These are phyloP conservation scores for Lagopus muta DNA, from an alignment of 2,113 vertebrate genomes.

Conservation along the genomic window DNA sequence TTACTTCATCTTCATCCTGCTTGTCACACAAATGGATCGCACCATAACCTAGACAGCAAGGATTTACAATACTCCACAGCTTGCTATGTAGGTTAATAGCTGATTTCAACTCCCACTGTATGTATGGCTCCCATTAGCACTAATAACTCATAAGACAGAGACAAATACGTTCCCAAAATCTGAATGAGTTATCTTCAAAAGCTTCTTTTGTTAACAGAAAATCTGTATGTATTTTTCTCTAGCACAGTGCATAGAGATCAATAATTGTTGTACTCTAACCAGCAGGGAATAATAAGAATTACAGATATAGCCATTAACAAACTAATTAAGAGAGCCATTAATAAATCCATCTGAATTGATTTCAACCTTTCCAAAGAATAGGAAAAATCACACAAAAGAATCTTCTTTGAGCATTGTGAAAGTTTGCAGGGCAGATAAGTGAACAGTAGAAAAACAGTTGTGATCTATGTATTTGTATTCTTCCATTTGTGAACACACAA, in stretches of 20 bases:
- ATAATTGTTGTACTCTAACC: not conserved
- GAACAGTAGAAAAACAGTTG: not conserved
- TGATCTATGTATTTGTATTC: not conserved
- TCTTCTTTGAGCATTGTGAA: not conserved
- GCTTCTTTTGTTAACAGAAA: not conserved
- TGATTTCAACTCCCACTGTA: not conserved
- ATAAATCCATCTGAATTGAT: constrained; percentile 18
- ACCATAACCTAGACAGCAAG: not conserved
- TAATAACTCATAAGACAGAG: not conserved
- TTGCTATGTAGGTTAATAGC: not conserved
- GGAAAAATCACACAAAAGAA: not conserved
- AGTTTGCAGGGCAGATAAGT: not conserved
- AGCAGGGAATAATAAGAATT: not conserved
- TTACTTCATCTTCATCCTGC: not conserved
- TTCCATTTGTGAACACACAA: not conserved
- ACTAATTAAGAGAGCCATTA: constrained; percentile 45
- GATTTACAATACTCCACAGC: not conserved
- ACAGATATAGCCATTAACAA: constrained; percentile 21
- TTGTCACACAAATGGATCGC: not conserved
- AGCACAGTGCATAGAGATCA: not conserved
- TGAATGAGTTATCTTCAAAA: not conserved
- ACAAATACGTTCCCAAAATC: not conserved
- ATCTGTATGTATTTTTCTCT: not conserved
- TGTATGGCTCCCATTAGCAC: not conserved
- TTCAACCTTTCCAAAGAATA: constrained; percentile 19